These are phyloP conservation scores for Boloria selene DNA, from an alignment of 2,888 invertebrate species.

Conservation along the genomic window DNA sequence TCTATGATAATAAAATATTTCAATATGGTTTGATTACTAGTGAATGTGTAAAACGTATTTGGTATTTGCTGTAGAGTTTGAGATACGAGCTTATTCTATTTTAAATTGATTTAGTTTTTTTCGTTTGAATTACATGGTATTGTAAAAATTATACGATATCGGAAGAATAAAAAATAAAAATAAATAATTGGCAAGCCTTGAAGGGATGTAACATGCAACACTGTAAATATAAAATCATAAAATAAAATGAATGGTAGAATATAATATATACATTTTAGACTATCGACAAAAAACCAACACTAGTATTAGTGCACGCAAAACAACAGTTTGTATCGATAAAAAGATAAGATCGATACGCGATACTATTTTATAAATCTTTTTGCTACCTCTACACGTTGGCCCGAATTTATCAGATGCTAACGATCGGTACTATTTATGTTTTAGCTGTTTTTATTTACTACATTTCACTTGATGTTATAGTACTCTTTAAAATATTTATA, in stretches of 20 bases:
- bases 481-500: not conserved
- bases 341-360: slow-evolving; percentile 54
- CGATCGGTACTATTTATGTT: slow-evolving; percentile 13
- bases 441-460: slow-evolving; percentile 8
- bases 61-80: too few relatives aligned
- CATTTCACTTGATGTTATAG: not conserved
- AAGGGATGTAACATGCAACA: too few relatives aligned
- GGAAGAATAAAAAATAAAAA: too few relatives aligned
- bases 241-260: not conserved
- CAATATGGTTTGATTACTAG: too few relatives aligned
- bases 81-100: too few relatives aligned
- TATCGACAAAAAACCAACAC: slow-evolving; percentile 43
- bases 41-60: too few relatives aligned
- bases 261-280: slow-evolving; percentile 11
- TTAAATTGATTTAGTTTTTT: too few relatives aligned
- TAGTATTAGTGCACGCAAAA: slow-evolving; percentile 59
- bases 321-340: slow-evolving; percentile 64
- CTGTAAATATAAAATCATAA: too few relatives aligned
- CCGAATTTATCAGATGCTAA: slow-evolving; percentile 11
- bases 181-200: too few relatives aligned
- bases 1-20: too few relatives aligned
- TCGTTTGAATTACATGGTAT: too few relatives aligned
- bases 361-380: slow-evolving; percentile 66
- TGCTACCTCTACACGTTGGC: slow-evolving; percentile 29
- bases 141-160: too few relatives aligned